phyloP scores from a whole-genome alignment of 2,113 vertebrate species.

The Cephalopholis sonnerati region DNA sequence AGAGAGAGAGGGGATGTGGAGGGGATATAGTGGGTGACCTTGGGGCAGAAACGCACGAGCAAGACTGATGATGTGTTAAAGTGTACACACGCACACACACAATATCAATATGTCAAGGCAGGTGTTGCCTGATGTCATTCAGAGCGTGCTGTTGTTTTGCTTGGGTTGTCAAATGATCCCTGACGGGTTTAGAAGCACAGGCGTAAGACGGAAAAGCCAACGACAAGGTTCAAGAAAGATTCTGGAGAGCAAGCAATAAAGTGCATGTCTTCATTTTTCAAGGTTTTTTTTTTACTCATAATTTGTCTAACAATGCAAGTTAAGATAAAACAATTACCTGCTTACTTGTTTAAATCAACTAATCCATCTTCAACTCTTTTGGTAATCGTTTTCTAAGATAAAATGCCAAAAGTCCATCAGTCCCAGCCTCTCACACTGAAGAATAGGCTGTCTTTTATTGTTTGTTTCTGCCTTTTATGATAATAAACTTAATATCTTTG shows the following conservation, averaged over 20 bases:
- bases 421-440: neutral
- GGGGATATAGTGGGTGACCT: constrained; percentile 54
- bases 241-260: neutral
- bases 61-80: constrained; percentile 62
- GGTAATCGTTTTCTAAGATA: neutral
- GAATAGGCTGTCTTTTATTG: too few species aligned
- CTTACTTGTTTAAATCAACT: neutral
- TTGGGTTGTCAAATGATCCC: constrained; percentile 28
- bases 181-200: neutral
- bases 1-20: constrained; percentile 4
- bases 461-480: neutral
- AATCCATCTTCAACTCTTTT: neutral
- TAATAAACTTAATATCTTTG: neutral
- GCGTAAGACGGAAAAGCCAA: neutral
- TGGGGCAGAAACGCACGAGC: constrained; percentile 47
- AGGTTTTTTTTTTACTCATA: too few species aligned
- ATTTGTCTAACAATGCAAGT: neutral
- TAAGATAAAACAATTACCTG: neutral
- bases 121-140: constrained; percentile 41
- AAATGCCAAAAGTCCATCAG: neutral
- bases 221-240: neutral
- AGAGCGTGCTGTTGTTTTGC: constrained; percentile 34
- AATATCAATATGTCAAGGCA: constrained; percentile 45
- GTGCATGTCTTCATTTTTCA: neutral
- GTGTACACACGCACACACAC: constrained; percentile 4